Percentiles rank a stretch among this genome's conserved stretches.
Conservation (phyloP, 2,113 vertebrate species). For the Sinosuthora webbiana region DNA sequence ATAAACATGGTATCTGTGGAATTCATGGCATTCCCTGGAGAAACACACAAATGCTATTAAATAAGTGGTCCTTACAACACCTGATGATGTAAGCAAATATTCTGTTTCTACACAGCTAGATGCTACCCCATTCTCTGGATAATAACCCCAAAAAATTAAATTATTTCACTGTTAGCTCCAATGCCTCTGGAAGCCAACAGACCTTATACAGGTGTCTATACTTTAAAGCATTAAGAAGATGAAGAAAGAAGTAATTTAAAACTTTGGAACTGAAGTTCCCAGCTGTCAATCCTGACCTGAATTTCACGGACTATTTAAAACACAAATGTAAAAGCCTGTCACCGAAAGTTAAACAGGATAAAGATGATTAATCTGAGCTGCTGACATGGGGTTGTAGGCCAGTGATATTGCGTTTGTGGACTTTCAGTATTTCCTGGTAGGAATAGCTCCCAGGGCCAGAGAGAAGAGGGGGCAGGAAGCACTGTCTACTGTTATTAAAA, state of each 20-base stretch:
- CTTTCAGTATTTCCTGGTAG: not conserved
- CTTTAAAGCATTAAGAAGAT: not conserved
- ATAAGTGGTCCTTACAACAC: not conserved
- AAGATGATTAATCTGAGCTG: conserved; percentile 3
- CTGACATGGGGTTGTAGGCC: conserved; percentile 8
- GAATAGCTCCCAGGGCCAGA: not conserved
- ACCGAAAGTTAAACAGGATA: not conserved
- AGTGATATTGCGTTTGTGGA: not conserved
- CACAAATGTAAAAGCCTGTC: not conserved
- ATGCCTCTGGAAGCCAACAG: not conserved
- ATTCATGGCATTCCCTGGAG: not conserved
- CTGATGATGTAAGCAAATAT: not conserved
- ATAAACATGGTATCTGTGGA: not conserved
- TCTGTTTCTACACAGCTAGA: not conserved
- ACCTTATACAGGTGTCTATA: not conserved
- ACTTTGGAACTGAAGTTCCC: not conserved
- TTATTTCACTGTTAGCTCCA: not conserved
- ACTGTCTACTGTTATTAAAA: conserved; percentile 44
- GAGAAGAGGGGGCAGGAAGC: conserved; percentile 5
- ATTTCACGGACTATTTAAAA: not conserved
- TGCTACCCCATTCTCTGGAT: not conserved
- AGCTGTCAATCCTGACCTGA: not conserved
- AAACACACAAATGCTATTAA: not conserved
- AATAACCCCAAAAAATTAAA: not conserved
- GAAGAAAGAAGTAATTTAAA: not conserved